Evolutionary conservation across 2,888 invertebrate species (phyloP).

Genomic region (Diaprepes abbreviatus): DNA sequence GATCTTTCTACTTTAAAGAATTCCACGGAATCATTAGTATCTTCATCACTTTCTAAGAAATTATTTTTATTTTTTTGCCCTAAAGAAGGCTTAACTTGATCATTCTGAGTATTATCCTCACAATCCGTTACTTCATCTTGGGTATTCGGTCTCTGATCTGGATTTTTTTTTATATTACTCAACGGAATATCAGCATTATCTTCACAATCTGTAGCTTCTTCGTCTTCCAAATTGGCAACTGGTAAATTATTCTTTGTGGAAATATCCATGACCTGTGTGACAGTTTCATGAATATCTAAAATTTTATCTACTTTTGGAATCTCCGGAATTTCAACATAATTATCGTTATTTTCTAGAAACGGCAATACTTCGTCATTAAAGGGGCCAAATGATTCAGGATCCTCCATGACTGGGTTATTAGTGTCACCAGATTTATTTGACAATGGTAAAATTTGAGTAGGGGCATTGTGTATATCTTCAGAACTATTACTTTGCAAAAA

Average conservation of each 20-base stretch:
- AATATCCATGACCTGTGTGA: conserved; percentile 14
- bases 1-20: conserved; percentile 25
- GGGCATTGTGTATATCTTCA: conserved; percentile 32
- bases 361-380: conserved; percentile 27
- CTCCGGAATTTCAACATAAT: conserved; percentile 11
- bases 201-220: conserved; percentile 31
- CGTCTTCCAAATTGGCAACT: conserved; percentile 13
- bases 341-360: conserved; percentile 25
- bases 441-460: conserved; percentile 17
- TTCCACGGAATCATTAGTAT: conserved; percentile 49
- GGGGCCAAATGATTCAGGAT: not conserved
- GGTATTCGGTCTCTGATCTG: not conserved
- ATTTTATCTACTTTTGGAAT: conserved; percentile 34
- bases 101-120: conserved; percentile 12
- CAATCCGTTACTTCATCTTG: conserved; percentile 14
- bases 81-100: not conserved
- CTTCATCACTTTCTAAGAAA: conserved; percentile 10
- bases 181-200: not conserved
- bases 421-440: not conserved
- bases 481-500: too few species aligned
- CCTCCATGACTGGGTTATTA: not conserved
- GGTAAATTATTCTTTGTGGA: not conserved
- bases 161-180: not conserved
- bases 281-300: conserved; percentile 23
- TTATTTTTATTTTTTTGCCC: not conserved